Evolutionary conservation across 2,113 vertebrate genomes (phyloP).

Genomic region (Hirundichthys speculiger): DNA sequence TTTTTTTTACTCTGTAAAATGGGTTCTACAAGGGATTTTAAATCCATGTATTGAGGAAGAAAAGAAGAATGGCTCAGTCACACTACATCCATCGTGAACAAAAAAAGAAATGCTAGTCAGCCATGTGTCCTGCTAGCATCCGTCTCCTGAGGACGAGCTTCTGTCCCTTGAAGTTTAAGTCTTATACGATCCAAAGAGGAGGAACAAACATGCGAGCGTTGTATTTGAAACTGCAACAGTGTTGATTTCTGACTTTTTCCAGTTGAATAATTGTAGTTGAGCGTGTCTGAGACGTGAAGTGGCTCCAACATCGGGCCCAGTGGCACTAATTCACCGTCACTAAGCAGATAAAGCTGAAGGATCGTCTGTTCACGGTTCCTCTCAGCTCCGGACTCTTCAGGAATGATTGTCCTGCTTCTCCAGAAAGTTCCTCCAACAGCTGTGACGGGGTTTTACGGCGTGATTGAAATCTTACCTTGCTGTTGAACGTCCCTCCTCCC

Average conservation of each 20-base stretch:
- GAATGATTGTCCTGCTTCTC: too few relatives aligned
- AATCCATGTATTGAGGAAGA: not conserved
- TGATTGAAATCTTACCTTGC: constrained; percentile 30
- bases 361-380: too few relatives aligned
- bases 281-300: constrained; percentile 20
- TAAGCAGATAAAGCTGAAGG: not conserved
- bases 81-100: constrained; percentile 36
- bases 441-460: constrained; percentile 34
- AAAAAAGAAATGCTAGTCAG: constrained; percentile 2
- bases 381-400: too few relatives aligned
- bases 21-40: not conserved
- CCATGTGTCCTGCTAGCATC: constrained; percentile 5
- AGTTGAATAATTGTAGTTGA: too few relatives aligned
- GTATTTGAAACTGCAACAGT: constrained; percentile 17
- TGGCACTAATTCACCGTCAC: not conserved
- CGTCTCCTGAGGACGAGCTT: not conserved
- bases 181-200: not conserved
- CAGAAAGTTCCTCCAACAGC: too few relatives aligned
- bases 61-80: constrained; percentile 15
- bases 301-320: constrained; percentile 1
- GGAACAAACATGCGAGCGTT: constrained; percentile 25
- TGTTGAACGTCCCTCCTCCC: constrained; percentile 19
- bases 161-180: constrained; percentile 5
- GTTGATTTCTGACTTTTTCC: constrained; percentile 11
- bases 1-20: constrained; percentile 23